phyloP scores from a whole-genome alignment of 2,113 vertebrate species.

The Callopanchax toddi region DNA sequence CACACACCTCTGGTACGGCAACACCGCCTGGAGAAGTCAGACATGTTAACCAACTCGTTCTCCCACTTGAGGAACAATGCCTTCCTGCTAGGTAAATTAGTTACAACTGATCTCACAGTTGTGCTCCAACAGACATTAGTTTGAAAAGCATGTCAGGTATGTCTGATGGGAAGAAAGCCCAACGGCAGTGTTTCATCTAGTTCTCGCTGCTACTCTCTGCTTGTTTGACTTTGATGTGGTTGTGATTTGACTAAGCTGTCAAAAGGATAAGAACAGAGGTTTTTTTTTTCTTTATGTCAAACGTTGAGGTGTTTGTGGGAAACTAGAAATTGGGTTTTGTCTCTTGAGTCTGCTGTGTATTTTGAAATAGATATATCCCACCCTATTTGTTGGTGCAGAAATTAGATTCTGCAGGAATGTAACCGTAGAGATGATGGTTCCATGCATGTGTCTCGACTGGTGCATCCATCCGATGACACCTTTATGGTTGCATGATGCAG shows the following conservation, averaged over 20 bases:
- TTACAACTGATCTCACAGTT: constrained; percentile 44
- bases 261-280: not conserved
- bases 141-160: constrained; percentile 38
- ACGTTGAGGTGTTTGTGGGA: constrained; percentile 24
- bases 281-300: constrained; percentile 18
- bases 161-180: constrained; percentile 37
- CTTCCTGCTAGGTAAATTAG: constrained; percentile 43
- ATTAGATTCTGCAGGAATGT: constrained; percentile 27
- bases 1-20: constrained; percentile 42
- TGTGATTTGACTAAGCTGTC: constrained; percentile 37
- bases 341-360: constrained; percentile 4
- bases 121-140: constrained; percentile 15
- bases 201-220: constrained; percentile 11
- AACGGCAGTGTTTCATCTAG: constrained; percentile 34
- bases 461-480: constrained; percentile 51
- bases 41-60: constrained; percentile 74
- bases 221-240: constrained; percentile 34
- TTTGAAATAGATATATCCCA: not conserved
- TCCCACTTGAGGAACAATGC: constrained; percentile 58
- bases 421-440: not conserved
- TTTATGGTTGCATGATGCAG: constrained; percentile 44
- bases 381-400: not conserved
- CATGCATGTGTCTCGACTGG: constrained; percentile 19
- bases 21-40: constrained; percentile 44
- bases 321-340: not conserved